Base-by-base conservation (phyloP, 1,140 invertebrate species). In the Drosophila hydei region DNA sequence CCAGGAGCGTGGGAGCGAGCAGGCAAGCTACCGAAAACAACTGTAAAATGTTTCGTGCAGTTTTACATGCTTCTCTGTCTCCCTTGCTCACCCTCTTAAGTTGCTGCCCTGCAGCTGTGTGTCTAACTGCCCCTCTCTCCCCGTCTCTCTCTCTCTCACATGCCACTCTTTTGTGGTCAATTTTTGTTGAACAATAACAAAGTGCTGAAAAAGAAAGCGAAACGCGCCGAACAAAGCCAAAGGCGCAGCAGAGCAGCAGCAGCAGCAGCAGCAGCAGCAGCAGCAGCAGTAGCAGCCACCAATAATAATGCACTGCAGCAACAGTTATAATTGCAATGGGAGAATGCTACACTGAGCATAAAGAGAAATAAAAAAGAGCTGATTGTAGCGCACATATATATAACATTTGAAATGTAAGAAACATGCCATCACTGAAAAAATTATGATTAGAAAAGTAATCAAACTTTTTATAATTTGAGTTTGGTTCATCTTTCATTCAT, bases 1-100 rank as follows among this genome's bases (percentile, higher is more conserved):
- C 30, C 47, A 48, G 36, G 42, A 11, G 9, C 38, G 12, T 18
- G 51, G 14, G 8, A 36, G 19, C 8, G 18, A 42, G 21, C 2
- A 43, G 7, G 16, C 12, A 2, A 11, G n/a, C 18, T 50, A 14
- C 43, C 30, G 60, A 33, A 45, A 48, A 59, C 33, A 70, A 56
- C 61, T 64, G 68, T 36, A 65, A 65, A 69, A 70, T 70, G 60
- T 58, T 63, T 50, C 52, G 60, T 70, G 75, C 76, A 74, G 59
- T 71, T 75, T 50, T 74, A 43, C 71, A 79, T 70, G 75, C 61
- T 56, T 12, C 23, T 8, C 14, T 23, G 9, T 16, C 25, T 3
- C 4, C 19, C 11, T 23, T 9, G 7, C 25, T 1, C 2, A n/a
- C 11, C 2, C 36, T 3, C 38, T 40, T 8, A 50, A 48, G 9